These are phyloP conservation scores for Colius striatus DNA, from an alignment of 2,113 vertebrate species.

Conservation along the genomic window DNA sequence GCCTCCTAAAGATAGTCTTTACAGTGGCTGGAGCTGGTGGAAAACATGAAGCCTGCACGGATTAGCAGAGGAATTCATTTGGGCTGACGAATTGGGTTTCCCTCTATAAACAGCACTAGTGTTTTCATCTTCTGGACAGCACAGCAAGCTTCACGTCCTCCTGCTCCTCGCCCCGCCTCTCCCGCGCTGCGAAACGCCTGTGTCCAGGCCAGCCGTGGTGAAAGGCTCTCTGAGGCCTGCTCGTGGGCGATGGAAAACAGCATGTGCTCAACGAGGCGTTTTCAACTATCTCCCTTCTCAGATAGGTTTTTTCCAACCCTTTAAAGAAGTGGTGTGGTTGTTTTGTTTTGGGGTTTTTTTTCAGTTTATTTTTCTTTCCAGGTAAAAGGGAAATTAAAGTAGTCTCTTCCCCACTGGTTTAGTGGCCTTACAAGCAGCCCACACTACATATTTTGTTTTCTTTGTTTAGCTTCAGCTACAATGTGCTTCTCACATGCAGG, in stretches of 20 bases:
- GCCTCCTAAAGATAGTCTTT: conserved; percentile 83
- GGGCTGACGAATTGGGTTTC: conserved; percentile 81
- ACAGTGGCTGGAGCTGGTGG: conserved; percentile 73
- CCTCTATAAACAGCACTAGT: conserved; percentile 85
- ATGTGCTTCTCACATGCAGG: background rate
- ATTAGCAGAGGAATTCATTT: conserved; percentile 80
- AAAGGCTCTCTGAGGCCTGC: background rate
- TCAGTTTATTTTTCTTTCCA: conserved; percentile 60
- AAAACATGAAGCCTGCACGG: conserved; percentile 82
- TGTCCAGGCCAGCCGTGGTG: background rate
- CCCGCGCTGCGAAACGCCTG: background rate
- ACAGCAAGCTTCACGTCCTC: conserved; percentile 57
- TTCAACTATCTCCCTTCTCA: conserved; percentile 11
- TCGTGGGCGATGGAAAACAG: conserved; percentile 46
- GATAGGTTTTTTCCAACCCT: background rate
- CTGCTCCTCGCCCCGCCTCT: background rate
- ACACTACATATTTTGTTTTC: background rate
- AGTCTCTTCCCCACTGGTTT: background rate
- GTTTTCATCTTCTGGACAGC: conserved; percentile 70
- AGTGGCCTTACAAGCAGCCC: background rate
- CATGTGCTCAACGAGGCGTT: background rate
- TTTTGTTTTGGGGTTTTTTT: background rate
- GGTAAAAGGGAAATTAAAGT: conserved; percentile 52
- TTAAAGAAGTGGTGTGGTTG: background rate
- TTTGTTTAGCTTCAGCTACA: background rate